Evolutionary conservation across 37 sponge, comb jelly and placozoan species (phyloP).

Genomic region (Geodia barretti): DNA sequence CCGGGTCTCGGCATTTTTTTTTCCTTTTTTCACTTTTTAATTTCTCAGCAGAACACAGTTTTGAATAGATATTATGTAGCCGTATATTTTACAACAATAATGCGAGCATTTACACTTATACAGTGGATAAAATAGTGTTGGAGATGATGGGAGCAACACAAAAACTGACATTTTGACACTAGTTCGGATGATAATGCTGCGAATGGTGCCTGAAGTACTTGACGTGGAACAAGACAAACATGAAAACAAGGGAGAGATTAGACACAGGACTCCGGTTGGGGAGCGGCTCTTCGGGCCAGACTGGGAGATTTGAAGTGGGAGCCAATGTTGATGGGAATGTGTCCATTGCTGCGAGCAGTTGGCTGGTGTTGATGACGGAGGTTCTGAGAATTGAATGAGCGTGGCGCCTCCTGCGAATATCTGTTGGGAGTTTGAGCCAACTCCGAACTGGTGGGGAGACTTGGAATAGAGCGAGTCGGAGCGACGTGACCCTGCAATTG

Average conservation of each 20-base stretch:
- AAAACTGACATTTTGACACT: no score
- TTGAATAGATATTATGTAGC: no score
- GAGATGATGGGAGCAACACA: no score
- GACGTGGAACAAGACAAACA: background rate
- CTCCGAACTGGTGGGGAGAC: background rate
- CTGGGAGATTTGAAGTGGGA: background rate
- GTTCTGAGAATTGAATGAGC: background rate
- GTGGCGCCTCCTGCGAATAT: background rate
- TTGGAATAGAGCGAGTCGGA: slow-evolving; percentile 18
- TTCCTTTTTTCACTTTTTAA: slow-evolving; percentile 8
- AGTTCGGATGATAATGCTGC: no score
- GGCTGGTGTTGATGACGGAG: background rate
- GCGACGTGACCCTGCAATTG: background rate
- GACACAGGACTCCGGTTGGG: background rate
- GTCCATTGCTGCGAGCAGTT: background rate
- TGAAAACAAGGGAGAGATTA: background rate
- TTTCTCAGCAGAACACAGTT: no score
- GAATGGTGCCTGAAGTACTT: no score
- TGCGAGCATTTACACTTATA: no score
- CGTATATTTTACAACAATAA: no score
- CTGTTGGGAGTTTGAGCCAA: background rate
- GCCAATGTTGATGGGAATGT: background rate
- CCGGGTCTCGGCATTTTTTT: slow-evolving; percentile 74
- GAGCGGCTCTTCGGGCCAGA: background rate
- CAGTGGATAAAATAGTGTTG: no score